Evolutionary conservation across 2,797 vertebrate species (phyloP), one percentile per base, ranked within the genome.

Genomic region (Sebastolobus altivelis): DNA sequence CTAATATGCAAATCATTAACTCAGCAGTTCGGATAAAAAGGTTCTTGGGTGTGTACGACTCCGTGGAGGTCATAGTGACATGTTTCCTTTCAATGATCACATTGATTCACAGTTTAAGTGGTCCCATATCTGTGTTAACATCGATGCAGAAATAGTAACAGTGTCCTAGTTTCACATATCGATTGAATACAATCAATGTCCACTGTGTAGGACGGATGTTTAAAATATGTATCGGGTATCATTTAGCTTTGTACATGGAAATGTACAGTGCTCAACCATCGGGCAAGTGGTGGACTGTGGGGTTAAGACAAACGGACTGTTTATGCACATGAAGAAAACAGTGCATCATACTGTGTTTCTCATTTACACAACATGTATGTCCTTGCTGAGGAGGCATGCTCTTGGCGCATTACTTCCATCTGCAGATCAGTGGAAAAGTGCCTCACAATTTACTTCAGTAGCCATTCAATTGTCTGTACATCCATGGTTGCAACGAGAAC

Each of bases 101-200:
- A 92, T 88, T 62, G 86, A 90, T 87, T 74, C 9, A 16, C 16
- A 18, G 31, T 60, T 84, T 54, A 88, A 77, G 61, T 65, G 73
- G 46, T 60, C 49, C 55, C 61, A 62, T 87, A 82, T 84, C 81
- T 79, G 69, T 65, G 71, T 87, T 83, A 75, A 75, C 65, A 72
- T 82, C 8, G 3, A 63, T 79, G 40, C 29, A 68, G 59, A 84
- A 84, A 83, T 66, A 72, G 77, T 66, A 77, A 81, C 72, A 37
- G 22, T 63, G 74, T 77, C 43, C 61, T 62, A 31, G 77, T 85
- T 85, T 81, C 61, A 82, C 31, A 38, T 60, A 83, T 90, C 37
- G 77, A 91, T 82, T 38, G 25, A 12, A 63, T 54, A n/a, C 37
- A 22, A 83, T 92, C 79, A 40, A 65, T 89, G 72, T 65, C 35